Evolutionary conservation across 2,888 invertebrate genomes (phyloP).

Genomic region (Xestia rhomboidea): DNA sequence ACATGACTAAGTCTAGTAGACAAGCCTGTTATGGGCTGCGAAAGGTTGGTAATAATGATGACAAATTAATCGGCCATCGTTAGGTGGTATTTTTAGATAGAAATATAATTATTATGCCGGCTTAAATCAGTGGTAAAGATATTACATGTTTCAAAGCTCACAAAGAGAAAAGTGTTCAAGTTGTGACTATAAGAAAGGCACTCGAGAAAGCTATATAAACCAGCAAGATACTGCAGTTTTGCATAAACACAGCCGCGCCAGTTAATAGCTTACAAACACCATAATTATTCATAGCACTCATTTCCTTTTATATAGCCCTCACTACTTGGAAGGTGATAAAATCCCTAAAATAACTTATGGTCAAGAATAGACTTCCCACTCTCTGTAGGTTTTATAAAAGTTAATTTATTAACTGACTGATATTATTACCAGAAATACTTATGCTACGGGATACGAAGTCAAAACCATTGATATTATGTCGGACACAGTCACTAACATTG

Average conservation of each 20-base stretch:
- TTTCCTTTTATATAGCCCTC: constrained; percentile 49
- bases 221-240: constrained; percentile 58
- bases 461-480: neutral
- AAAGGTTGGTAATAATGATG: neutral
- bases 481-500: neutral
- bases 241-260: constrained; percentile 54
- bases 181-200: constrained; percentile 42
- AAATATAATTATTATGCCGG: neutral
- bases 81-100: neutral
- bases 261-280: constrained; percentile 53
- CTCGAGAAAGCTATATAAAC: constrained; percentile 51
- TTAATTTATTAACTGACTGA: neutral
- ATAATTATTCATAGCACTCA: constrained; percentile 61
- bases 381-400: neutral
- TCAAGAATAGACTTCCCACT: neutral
- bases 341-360: constrained; percentile 46
- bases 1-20: neutral
- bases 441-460: neutral
- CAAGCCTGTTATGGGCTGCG: neutral
- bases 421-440: neutral
- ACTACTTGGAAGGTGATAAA: constrained; percentile 36
- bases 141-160: neutral
- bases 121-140: neutral
- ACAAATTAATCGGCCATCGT: neutral
- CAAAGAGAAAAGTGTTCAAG: constrained; percentile 37